Conservation (phyloP, 2,797 vertebrate genomes). For the Graptemys geographica region DNA sequence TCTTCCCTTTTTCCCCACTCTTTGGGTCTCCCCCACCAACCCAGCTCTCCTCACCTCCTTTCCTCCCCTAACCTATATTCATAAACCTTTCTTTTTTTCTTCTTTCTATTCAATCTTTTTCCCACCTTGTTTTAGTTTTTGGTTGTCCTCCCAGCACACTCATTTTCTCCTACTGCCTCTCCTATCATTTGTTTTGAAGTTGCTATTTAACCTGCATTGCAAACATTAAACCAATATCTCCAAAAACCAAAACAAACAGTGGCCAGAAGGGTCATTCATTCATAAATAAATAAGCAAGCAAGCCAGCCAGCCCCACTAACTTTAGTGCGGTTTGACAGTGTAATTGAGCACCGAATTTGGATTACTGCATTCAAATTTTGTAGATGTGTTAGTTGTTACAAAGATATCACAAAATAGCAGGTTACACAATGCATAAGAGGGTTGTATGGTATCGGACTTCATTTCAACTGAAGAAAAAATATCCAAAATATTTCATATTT, state of each 20-base stretch:
- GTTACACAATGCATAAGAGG: neutral
- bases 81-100: neutral
- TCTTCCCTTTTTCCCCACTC: too few species aligned
- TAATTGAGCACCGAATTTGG: too few species aligned
- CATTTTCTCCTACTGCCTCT: neutral
- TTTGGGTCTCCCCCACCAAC: too few species aligned
- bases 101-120: neutral
- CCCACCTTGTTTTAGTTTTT: neutral
- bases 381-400: too few species aligned
- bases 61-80: too few species aligned
- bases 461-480: fast-evolving
- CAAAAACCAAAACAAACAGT: neutral
- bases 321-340: too few species aligned
- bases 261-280: neutral
- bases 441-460: fast-evolving
- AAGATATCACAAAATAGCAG: neutral
- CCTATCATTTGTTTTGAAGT: neutral
- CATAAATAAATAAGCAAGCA: too few species aligned
- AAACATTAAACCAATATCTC: neutral
- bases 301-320: too few species aligned
- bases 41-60: too few species aligned
- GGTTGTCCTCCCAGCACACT: neutral
- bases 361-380: too few species aligned
- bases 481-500: too few species aligned
- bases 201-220: neutral